Evolutionary conservation across 1,140 invertebrate species (phyloP), one percentile per base, ranked within the genome.

Genomic region (Diorhabda elongata): DNA sequence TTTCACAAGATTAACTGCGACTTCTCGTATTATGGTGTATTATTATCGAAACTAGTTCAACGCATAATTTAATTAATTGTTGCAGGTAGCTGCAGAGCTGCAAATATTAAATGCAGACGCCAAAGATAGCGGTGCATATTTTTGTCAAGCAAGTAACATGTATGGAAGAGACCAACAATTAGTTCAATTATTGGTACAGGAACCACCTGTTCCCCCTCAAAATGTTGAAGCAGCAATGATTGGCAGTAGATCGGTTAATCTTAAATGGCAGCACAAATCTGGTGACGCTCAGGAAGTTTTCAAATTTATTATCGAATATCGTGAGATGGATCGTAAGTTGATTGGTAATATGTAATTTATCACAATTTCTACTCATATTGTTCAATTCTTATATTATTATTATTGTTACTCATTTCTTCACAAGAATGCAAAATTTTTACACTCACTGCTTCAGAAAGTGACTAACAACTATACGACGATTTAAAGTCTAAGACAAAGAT

Each of bases 161-260:
- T 92, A 92, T 76, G 93, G 93, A 5, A 87, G 87, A 69, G 93
- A 95, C 79, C 90, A 93, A 76, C 91, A 93, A 74, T 82, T 90
- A 44, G 91, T 94, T 45, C 90, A 92, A 75, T 82, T 96, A 5
- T 84, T 90, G 64, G 92, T 95, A 0, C 91, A 94, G 87, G 91
- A 93, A 78, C 90, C 89, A 7, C 92, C 92, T 2, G 85, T 89
- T 75, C 85, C 89, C 47, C 91, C 92, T 2, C 85, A 82, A 66
- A 84, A 87, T 58, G 74, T 92, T 47, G 88, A 90, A 77, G 86
- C 91, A 41, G 84, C 87, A 3, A 88, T 90, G 83, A 84, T 89
- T 2, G 87, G 85, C 44, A 92, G 91, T 75, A 84, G 90, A 9
- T 88, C 87, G 44, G 87, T 92, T 5, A 87, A 91, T 79, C 78